Evolutionary conservation across 1,140 invertebrate genomes (phyloP), one percentile per base, ranked within the genome.

Genomic region (Platyscapa corneri): DNA sequence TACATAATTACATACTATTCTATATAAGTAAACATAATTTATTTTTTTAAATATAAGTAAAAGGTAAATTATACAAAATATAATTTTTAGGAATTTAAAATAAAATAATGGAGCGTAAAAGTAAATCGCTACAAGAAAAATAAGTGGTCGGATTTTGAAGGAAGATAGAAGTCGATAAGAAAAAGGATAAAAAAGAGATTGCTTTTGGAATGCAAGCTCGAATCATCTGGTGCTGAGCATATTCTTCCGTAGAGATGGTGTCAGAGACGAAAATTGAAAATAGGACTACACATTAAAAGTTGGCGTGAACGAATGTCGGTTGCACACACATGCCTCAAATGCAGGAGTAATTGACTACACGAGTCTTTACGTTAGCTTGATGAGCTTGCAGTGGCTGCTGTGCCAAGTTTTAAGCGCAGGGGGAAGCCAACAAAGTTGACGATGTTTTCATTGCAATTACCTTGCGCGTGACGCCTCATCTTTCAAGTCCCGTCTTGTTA

Each of bases 381-480:
- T 88, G 87, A 87, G 39, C 16, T 70, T 37, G 37, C 32, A 20
- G 64, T 20, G 64, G 39, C 27, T 18, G 16, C 37, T 10, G 78
- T 20, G 56, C 20, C 70, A n/a, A 67, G 37, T 42, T 42, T 42
- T 32, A 5, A 1, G 12, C 20, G 18, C 79, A 8, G n/a, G 42
- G 8, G 6, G 42, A 87, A 87, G 87, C 86, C 89, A 87, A 89
- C 89, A 87, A 87, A 87, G 87, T 88, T 88, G 91, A 90, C 89
- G 90, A 92, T 92, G 91, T 92, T 92, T 92, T 92, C 91, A 90
- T 92, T 92, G 91, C 91, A 92, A 91, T 90, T 91, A 90, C 65
- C 79, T 72, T 70, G 65, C 1, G 16, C 3, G 65, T 18, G 79
- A 70, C 79, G 79, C 65, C 79, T 81, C 79, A 72, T 81, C 65